Evolutionary conservation across 2,113 vertebrate species (phyloP), one percentile per base, ranked within the genome.

Genomic region (Hassar affinis): DNA sequence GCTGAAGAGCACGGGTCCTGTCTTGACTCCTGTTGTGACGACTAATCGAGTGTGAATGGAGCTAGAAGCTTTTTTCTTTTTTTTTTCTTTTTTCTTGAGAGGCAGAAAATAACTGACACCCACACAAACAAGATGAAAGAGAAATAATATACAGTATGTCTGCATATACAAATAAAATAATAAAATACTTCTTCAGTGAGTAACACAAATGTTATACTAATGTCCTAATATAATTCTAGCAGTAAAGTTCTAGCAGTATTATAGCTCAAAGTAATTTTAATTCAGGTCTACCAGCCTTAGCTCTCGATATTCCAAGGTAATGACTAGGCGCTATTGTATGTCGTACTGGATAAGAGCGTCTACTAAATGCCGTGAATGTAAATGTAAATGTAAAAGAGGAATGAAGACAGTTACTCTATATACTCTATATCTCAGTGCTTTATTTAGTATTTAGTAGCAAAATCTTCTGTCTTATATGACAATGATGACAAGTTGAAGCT

Each of bases 11-110:
- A 8, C 10, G 14, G 27, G 61, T 80, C 81, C 68, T 56, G 54
- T 42, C n/a, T 1, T 74, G 56, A 62, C 69, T 82, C 69, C 56
- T n/a, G 51, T 25, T 82, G 62, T 83, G 81, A 83, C 66, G 61
- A 45, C n/a, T 83, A 62, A 83, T 66, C 33, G 72, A 66, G 33
- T 17, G 57, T 77, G 82, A 64, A 54, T 49, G 14, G n/a, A 15
- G 51, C 71, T 83, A 20, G 82, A 66, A 51, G 61, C 22, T 42
- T 49, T 49, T 42, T n/a, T n/a, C n/a, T n/a, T n/a, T n/a, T n/a
- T n/a, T n/a, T n/a, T n/a, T n/a, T n/a, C n/a, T n/a, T n/a, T 42
- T 81, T 80, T 69, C 22, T 35, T 38, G 15, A 33, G 10, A 8
- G 51, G 49, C 49, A 69, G 56, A 54, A 10, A 38, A 68, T 66